A percentile compares a stretch with the other conserved stretches of the same genome.
phyloP scores from a whole-genome alignment of 2,113 vertebrate genomes.

The Mobula hypostoma region DNA sequence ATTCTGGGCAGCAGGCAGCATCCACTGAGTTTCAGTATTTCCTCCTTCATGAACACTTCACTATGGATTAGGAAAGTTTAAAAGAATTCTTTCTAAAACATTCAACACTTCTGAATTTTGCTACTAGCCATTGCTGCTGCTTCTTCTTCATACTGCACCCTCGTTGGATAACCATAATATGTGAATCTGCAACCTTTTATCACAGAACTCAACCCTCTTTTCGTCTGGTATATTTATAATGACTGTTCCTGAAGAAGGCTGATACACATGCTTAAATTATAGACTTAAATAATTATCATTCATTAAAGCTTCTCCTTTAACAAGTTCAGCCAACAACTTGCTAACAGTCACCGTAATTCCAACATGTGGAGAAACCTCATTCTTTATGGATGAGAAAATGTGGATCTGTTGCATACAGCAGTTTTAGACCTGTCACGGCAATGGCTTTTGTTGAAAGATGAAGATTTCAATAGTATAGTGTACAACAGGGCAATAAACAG shows the following conservation, averaged over 20 bases:
- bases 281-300: background rate
- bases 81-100: background rate
- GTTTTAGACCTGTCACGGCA: background rate
- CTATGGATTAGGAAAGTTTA: background rate
- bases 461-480: background rate
- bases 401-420: background rate
- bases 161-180: background rate
- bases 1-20: too few species aligned
- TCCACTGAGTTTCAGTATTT: too few species aligned
- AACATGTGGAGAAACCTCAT: background rate
- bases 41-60: background rate
- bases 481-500: background rate
- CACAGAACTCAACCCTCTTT: background rate
- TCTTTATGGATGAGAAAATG: background rate
- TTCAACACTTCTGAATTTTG: background rate
- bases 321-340: background rate
- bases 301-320: background rate
- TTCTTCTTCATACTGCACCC: background rate
- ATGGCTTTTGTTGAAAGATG: background rate
- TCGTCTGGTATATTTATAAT: background rate
- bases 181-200: background rate
- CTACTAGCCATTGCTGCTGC: background rate
- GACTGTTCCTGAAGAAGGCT: background rate
- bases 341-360: background rate
- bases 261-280: background rate